Evolutionary conservation across 1,140 invertebrate genomes (phyloP).

Genomic region (Teleogryllus occipitalis): DNA sequence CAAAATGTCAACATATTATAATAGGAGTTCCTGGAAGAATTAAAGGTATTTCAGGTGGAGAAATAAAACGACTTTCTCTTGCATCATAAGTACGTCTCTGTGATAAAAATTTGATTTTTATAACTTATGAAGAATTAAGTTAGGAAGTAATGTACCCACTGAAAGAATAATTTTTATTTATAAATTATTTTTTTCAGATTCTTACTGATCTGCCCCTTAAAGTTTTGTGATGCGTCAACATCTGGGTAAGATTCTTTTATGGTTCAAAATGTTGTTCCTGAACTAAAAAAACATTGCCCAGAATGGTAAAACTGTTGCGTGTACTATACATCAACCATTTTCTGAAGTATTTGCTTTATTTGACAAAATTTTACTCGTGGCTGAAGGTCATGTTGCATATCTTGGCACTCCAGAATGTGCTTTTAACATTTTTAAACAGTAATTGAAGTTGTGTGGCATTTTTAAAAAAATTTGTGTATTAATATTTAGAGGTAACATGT

Average conservation of each 20-base stretch:
- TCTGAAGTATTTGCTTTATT: constrained; percentile 90
- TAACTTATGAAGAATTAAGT: too few species aligned
- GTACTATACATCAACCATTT: constrained; percentile 93
- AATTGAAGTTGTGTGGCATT: constrained; percentile 30
- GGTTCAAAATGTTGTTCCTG: constrained; percentile 81
- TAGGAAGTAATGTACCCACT: too few species aligned
- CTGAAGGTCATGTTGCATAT: constrained; percentile 86
- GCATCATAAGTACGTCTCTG: constrained; percentile 70
- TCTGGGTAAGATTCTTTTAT: constrained; percentile 79
- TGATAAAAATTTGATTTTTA: too few species aligned
- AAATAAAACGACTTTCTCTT: constrained; percentile 91
- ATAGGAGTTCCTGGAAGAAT: constrained; percentile 78
- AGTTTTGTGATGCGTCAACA: constrained; percentile 97
- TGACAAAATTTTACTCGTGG: constrained; percentile 81
- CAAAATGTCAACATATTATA: constrained; percentile 76
- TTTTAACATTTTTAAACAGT: constrained; percentile 74
- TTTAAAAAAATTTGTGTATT: neutral
- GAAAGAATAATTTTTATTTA: too few species aligned
- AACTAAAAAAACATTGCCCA: constrained; percentile 68
- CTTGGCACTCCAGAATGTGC: constrained; percentile 74
- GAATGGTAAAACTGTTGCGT: constrained; percentile 84
- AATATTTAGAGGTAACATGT: too few species aligned
- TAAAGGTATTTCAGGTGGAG: constrained; percentile 92
- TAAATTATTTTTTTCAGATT: constrained; percentile 36
- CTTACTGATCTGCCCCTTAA: constrained; percentile 86